phyloP scores from a whole-genome alignment of 1,140 invertebrate species.

The Sycophila sp. region DNA sequence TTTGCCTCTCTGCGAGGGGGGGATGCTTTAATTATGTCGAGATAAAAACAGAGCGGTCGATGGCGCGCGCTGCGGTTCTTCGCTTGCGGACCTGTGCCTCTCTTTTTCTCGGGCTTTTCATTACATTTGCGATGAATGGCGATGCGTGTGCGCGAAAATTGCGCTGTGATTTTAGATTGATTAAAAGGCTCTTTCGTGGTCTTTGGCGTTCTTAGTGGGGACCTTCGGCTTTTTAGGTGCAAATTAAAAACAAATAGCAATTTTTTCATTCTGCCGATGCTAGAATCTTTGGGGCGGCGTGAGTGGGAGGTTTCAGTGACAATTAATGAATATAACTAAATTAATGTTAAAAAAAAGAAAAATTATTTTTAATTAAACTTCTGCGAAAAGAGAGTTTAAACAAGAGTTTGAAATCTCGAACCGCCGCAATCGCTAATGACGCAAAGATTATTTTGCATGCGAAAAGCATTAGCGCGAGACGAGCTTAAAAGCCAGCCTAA shows the following conservation, averaged over 20 bases:
- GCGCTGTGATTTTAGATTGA: conserved; percentile 14
- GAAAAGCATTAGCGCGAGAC: background rate
- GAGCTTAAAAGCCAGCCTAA: background rate
- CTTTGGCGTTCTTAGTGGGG: background rate
- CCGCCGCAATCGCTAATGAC: no score
- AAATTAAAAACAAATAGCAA: no score
- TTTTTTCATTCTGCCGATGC: no score
- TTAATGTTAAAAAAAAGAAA: no score
- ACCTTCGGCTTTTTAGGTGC: no score
- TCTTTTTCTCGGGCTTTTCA: background rate
- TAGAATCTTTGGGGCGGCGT: no score
- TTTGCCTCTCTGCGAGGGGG: background rate
- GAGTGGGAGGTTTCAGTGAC: no score
- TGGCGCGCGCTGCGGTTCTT: background rate
- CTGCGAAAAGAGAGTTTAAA: background rate
- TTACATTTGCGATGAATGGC: background rate
- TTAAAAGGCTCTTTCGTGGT: background rate
- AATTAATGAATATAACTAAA: no score
- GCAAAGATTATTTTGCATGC: no score
- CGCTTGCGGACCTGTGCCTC: background rate
- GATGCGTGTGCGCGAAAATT: background rate
- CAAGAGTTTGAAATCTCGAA: no score
- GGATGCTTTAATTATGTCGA: conserved; percentile 32
- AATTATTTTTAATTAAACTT: background rate
- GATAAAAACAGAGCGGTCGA: conserved; percentile 15